Evolutionary conservation across 2,888 invertebrate genomes (phyloP).

Genomic region (Agrenia bidenticulata): DNA sequence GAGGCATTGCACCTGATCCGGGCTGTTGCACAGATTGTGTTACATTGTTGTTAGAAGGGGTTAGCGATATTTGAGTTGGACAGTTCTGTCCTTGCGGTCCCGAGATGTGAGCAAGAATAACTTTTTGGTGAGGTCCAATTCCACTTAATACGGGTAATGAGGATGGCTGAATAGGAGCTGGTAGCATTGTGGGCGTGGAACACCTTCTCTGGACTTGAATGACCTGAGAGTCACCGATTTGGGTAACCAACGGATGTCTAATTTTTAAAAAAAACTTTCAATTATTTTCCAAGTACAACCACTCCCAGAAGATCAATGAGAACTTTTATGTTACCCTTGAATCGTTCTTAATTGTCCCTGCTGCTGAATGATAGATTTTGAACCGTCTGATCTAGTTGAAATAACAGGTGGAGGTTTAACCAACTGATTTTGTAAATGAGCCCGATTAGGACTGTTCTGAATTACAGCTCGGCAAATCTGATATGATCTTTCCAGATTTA

Average conservation of each 20-base stretch:
- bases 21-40: conserved; percentile 20
- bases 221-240: conserved; percentile 22
- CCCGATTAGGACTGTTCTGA: conserved; percentile 88
- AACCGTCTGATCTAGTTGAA: conserved; percentile 54
- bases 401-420: conserved; percentile 76
- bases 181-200: conserved; percentile 46
- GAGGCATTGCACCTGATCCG: conserved; percentile 32
- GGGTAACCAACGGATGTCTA: conserved; percentile 22
- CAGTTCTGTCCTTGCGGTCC: conserved; percentile 32
- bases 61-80: conserved; percentile 27
- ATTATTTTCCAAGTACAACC: too few species aligned
- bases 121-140: conserved; percentile 48
- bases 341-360: conserved; percentile 22
- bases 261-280: conserved; percentile 3
- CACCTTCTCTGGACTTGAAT: conserved; percentile 43
- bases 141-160: conserved; percentile 40
- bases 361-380: conserved; percentile 29
- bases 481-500: conserved; percentile 90
- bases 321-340: conserved; percentile 27
- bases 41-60: neutral
- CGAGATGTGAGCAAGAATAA: conserved; percentile 50
- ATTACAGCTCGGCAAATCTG: conserved; percentile 79
- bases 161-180: conserved; percentile 30
- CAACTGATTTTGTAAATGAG: conserved; percentile 79
- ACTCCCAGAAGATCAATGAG: too few species aligned